Base-by-base conservation (phyloP, 2,113 vertebrate species). In the Tichodroma muraria region DNA sequence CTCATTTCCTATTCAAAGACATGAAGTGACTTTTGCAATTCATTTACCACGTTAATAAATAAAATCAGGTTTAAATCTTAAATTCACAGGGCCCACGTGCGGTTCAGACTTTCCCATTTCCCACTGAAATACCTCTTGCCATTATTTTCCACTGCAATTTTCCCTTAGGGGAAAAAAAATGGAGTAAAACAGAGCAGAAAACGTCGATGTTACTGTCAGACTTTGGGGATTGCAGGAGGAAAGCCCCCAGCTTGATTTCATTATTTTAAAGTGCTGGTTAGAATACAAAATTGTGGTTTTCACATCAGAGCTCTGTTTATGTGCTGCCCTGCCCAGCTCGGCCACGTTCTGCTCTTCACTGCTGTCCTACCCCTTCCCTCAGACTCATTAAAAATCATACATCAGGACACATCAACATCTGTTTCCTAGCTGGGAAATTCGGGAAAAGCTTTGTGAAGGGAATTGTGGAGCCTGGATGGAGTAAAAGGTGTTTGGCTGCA, bases 21-120 rank as follows among this genome's bases (percentile, higher is more conserved):
- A 15, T 5, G 18, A 61, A 28, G 20, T 28, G 52, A 75, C 30
- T 91, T 85, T 45, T 78, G 61, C 57, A 56, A 59, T 30, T 64
- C 8, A 35, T 76, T 59, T 54, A 42, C 22, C 23, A 10, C 4
- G 3, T 23, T 28, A 73, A 72, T 25, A 11, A 65, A 53, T 44
- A 53, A 40, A 35, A 91, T 86, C 19, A 42, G 13, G 27, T 44
- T 59, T 44, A 4, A 23, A 57, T 50, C 18, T 44, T 11, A 33
- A 44, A 28, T 33, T 57, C 52, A 8, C 19, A 2, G 35, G 49
- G 16, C 23, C 20, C 40, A 7, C 0, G 0, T 56, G 45, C 30
- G 47, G 23, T 23, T 53, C 27, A 40, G 28, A 30, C 61, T 79
- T 71, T 47, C 35, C 35, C 15, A 8, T 63, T 65, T 80, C 30